phyloP scores from a whole-genome alignment of 2,888 invertebrate genomes.

The Macaria liturata region DNA sequence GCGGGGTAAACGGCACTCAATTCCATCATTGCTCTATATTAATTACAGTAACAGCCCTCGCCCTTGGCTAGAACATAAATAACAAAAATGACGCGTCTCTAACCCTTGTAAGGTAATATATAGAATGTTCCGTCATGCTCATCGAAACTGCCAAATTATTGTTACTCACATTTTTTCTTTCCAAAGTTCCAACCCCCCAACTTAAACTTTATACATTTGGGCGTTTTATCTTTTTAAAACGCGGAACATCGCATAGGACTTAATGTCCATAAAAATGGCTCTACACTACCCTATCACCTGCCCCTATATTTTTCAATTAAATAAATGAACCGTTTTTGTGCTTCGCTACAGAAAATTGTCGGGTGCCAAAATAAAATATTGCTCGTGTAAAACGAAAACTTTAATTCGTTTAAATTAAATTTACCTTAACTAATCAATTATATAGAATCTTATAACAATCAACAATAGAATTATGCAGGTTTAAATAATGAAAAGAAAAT shows the following conservation, averaged over 20 bases:
- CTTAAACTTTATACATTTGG: conserved; percentile 40
- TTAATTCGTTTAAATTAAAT: conserved; percentile 20
- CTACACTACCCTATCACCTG: conserved; percentile 51
- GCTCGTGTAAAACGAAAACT: conserved; percentile 13
- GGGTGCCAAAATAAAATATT: conserved; percentile 17
- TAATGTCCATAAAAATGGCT: conserved; percentile 56
- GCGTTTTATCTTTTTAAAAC: conserved; percentile 67
- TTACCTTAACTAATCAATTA: conserved; percentile 1
- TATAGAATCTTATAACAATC: conserved; percentile 17
- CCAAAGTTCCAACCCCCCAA: conserved; percentile 34
- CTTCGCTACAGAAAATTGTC: conserved; percentile 6
- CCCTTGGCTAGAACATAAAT: conserved; percentile 58
- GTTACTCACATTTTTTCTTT: conserved; percentile 47
- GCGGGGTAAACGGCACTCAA: conserved; percentile 65
- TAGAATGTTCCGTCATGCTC: conserved; percentile 87
- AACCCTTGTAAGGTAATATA: conserved; percentile 23
- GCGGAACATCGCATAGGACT: conserved; percentile 44
- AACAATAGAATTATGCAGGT: conserved; percentile 2
- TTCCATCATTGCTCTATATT: conserved; percentile 71
- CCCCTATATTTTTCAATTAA: conserved; percentile 34
- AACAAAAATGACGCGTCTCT: conserved; percentile 52
- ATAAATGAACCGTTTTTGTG: conserved; percentile 22
- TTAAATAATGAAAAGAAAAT: too few species aligned
- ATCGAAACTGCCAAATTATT: conserved; percentile 65
- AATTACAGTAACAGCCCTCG: conserved; percentile 66